Conservation (phyloP, 2,888 invertebrate species). For the Elmis aenea region DNA sequence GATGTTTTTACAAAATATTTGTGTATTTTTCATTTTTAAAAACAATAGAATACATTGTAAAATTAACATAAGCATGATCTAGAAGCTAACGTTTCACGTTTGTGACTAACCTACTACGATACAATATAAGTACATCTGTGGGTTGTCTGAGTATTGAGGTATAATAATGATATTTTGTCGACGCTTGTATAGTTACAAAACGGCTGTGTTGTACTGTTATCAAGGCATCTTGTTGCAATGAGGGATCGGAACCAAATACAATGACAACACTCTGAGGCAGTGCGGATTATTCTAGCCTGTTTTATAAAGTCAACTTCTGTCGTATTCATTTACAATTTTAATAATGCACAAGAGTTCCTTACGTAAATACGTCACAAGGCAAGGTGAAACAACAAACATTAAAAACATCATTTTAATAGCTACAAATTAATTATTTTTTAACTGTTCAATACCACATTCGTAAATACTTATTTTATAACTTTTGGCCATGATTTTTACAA, state of each 20-base stretch:
- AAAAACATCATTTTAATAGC: too few relatives aligned
- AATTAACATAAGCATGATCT: conserved; percentile 35
- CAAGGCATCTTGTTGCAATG: conserved; percentile 49
- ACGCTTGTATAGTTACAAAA: conserved; percentile 40
- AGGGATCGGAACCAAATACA: conserved; percentile 34
- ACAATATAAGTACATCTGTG: conserved; percentile 51
- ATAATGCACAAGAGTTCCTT: background rate
- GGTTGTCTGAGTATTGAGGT: conserved; percentile 48
- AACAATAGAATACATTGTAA: conserved; percentile 28
- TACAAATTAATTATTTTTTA: too few relatives aligned
- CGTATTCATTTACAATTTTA: background rate
- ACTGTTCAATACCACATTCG: too few relatives aligned
- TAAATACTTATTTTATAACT: too few relatives aligned
- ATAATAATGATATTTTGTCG: conserved; percentile 37
- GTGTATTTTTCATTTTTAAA: too few relatives aligned
- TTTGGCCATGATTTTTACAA: too few relatives aligned
- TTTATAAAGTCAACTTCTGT: conserved; percentile 18
- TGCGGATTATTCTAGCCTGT: conserved; percentile 29
- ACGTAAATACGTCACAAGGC: too few relatives aligned
- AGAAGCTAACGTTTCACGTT: conserved; percentile 39
- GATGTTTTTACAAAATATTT: too few relatives aligned
- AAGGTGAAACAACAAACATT: too few relatives aligned
- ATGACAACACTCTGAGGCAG: conserved; percentile 31
- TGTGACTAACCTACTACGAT: conserved; percentile 43
- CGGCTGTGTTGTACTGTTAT: conserved; percentile 48